phyloP scores from a whole-genome alignment of 2,797 vertebrate genomes.

The Danio albolineatus region DNA sequence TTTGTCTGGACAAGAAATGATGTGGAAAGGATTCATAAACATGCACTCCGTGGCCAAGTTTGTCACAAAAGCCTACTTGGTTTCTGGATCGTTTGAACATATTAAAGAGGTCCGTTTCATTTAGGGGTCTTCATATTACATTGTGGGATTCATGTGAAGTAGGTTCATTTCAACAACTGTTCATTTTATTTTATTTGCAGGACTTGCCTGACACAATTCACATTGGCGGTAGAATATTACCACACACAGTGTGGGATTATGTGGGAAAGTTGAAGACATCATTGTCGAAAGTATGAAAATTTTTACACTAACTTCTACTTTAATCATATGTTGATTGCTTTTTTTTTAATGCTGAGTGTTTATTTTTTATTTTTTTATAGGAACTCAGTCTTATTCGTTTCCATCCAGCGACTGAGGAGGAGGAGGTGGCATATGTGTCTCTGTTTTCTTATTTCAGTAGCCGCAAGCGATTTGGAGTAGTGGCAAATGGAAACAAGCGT shows the following conservation, averaged over 20 bases:
- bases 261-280: slow-evolving; percentile 98
- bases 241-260: slow-evolving; percentile 98
- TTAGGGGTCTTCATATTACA: not conserved
- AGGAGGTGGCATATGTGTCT: slow-evolving; percentile 97
- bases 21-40: slow-evolving; percentile 99
- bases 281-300: slow-evolving; percentile 89
- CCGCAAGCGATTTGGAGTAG: slow-evolving; percentile 94
- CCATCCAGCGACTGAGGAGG: slow-evolving; percentile 97
- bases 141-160: not conserved
- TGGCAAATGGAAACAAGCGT: slow-evolving; percentile 95
- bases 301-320: not conserved
- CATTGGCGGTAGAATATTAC: slow-evolving; percentile 93
- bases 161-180: not conserved
- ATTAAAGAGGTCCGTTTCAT: slow-evolving; percentile 88
- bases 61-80: slow-evolving; percentile 97
- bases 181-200: slow-evolving; percentile 72
- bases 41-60: slow-evolving; percentile 98
- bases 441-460: slow-evolving; percentile 99
- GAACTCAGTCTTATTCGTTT: slow-evolving; percentile 98
- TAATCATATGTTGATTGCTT: no score
- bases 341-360: not conserved
- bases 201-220: slow-evolving; percentile 98
- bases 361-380: slow-evolving; percentile 80
- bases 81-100: slow-evolving; percentile 95
- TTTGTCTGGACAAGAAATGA: slow-evolving; percentile 90